Conservation (phyloP, 2,113 vertebrate species). For the Mormyrus iriodes region DNA sequence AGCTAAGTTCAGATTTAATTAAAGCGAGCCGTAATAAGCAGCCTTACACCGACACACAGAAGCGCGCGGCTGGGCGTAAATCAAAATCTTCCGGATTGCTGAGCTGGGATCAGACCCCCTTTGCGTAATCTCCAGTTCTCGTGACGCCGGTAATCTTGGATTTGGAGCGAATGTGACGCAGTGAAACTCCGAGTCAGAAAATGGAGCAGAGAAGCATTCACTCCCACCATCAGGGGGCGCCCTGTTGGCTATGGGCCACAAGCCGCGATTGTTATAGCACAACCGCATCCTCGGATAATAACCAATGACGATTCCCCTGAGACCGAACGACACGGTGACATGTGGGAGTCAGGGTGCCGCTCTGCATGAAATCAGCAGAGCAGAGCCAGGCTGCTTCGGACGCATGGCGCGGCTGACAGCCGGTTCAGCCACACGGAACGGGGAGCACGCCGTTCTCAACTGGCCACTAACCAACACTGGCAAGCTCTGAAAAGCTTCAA, state of each 20-base stretch:
- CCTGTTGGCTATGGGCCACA: constrained; percentile 47
- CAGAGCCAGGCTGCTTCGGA: not conserved
- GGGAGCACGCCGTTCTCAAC: not conserved
- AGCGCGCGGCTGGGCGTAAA: constrained; percentile 26
- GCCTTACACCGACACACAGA: not conserved
- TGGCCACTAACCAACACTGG: not conserved
- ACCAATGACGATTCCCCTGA: not conserved
- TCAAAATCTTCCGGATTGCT: constrained; percentile 36
- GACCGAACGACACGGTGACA: not conserved
- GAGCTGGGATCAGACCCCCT: constrained; percentile 34
- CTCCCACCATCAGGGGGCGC: constrained; percentile 50
- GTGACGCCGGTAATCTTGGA: constrained; percentile 44
- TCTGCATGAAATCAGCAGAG: too few species aligned
- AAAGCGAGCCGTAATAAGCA: constrained; percentile 30
- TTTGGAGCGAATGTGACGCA: constrained; percentile 43
- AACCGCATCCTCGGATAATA: not conserved
- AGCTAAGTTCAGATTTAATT: constrained; percentile 48
- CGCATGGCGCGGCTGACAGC: not conserved
- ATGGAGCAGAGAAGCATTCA: constrained; percentile 28
- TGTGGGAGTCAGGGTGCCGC: not conserved
- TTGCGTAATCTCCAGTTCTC: constrained; percentile 41
- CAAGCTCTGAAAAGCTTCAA: not conserved
- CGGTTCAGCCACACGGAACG: not conserved
- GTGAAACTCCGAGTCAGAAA: constrained; percentile 20
- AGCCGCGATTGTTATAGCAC: constrained; percentile 55